Percentiles rank a stretch among this genome's conserved stretches.
Evolutionary conservation across 1,140 invertebrate genomes (phyloP).

Genomic region (Tenebrio molitor): DNA sequence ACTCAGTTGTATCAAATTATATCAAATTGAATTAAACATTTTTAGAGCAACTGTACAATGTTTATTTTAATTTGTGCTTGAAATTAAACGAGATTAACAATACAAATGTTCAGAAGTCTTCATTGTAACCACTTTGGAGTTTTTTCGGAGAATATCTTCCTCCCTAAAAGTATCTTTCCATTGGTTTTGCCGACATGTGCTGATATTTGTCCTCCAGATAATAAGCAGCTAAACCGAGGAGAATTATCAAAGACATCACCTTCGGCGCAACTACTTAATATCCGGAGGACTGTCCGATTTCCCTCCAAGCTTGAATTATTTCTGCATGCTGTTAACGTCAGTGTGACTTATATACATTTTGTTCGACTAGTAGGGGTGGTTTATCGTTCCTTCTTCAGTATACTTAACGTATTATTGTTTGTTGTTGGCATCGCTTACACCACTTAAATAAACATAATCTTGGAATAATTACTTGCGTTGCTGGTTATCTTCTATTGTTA

Average conservation of each 20-base stretch:
- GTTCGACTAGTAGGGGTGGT: slow-evolving; percentile 7
- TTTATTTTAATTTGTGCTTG: too few species aligned
- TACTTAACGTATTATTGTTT: slow-evolving; percentile 26
- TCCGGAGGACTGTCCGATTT: background rate
- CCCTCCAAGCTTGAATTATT: background rate
- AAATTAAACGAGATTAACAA: too few species aligned
- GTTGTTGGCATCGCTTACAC: slow-evolving; percentile 14
- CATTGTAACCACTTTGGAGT: too few species aligned
- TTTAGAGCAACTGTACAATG: too few species aligned
- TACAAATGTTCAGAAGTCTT: too few species aligned
- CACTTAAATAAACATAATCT: slow-evolving; percentile 7
- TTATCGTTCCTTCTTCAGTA: slow-evolving; percentile 17
- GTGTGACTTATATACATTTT: background rate
- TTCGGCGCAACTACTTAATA: slow-evolving; percentile 45
- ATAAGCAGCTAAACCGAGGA: slow-evolving; percentile 35
- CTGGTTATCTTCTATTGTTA: slow-evolving; percentile 16
- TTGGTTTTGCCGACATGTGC: background rate
- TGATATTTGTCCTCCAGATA: background rate
- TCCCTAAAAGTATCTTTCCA: too few species aligned
- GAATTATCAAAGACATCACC: slow-evolving; percentile 34
- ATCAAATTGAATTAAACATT: too few species aligned
- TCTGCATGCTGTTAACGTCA: background rate
- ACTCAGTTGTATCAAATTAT: too few species aligned
- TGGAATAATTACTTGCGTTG: background rate
- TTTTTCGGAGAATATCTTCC: too few species aligned